Base-by-base conservation (phyloP, 1,140 invertebrate species). In the Akabosia matsudoensis region DNA sequence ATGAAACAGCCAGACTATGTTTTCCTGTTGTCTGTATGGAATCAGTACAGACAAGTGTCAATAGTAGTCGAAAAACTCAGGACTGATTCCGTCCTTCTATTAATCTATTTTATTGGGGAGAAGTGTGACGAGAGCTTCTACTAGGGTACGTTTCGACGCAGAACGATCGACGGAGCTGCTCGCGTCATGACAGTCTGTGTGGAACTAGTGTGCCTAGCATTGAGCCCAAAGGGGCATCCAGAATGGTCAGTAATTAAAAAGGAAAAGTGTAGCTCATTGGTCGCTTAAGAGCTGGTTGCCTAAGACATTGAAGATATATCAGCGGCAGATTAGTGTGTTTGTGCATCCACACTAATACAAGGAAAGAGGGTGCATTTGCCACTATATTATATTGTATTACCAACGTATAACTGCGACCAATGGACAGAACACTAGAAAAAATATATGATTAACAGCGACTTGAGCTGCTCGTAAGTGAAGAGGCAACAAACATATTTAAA, bases 181-280 rank as follows among this genome's bases (percentile, higher is more conserved):
- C 74, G 52, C 74, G 54, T 64, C 61, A 51, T 51, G 52, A 76
- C 45, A 76, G 77, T 76, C 74, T 70, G 72, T 75, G 70, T 75
- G 74, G 70, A 78, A 78, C 77, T 78, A 74, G 70, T 34, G 56
- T 24, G 52, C 24, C 26, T 64, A 52, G 37, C 10, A 34, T 1
- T 7, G 37, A 72, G 33, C 70, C 70, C 37, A 54, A 78, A 76
- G 74, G 72, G 37, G 71, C 56, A 77, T 77, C 61, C 74, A 80
- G 75, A 80, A 74, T 78, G 76, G 76, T 80, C 76, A 80, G 79
- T 80, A 80, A 80, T 80, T 80, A 80, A 80, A 80, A 80, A 80
- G 79, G 79, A 76, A 45, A 79, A 77, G 75, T 74, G 64, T 61
- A 75, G 67, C 78, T 77, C 78, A 79, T 79, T 79, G 78, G 78